Evolutionary conservation across 2,888 invertebrate species (phyloP).

Genomic region (Seira sanloemensis): DNA sequence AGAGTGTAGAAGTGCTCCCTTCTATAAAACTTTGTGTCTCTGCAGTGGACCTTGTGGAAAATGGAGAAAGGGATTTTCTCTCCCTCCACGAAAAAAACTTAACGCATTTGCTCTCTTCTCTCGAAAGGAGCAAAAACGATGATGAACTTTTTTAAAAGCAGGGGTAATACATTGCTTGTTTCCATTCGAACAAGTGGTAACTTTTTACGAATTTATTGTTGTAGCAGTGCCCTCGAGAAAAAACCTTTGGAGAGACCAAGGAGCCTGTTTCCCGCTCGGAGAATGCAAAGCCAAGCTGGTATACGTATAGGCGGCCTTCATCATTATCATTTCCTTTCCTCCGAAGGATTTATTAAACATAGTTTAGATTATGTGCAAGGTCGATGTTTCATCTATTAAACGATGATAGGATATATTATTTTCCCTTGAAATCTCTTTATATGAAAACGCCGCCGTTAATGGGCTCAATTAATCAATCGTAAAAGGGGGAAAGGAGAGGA

Average conservation of each 20-base stretch:
- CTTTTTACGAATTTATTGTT: constrained; percentile 39
- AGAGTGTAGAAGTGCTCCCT: background rate
- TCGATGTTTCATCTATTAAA: background rate
- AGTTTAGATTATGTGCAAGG: constrained; percentile 6
- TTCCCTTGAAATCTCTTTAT: background rate
- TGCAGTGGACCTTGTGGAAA: background rate
- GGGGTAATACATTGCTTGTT: constrained; percentile 16
- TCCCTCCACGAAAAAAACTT: background rate
- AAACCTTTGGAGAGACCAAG: background rate
- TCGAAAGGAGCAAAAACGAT: background rate
- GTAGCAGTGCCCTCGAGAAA: background rate
- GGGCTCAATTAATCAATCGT: constrained; percentile 57
- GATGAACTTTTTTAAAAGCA: constrained; percentile 9
- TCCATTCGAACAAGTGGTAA: constrained; percentile 57
- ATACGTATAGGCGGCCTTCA: background rate
- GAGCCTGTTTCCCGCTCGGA: background rate
- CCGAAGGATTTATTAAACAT: background rate
- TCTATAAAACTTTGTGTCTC: background rate
- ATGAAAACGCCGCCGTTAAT: constrained; percentile 48
- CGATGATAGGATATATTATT: background rate
- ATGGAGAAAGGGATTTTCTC: background rate
- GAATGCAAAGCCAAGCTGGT: background rate
- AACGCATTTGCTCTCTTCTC: background rate
- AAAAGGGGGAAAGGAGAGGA: constrained; percentile 29
- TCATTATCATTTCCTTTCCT: background rate